These are phyloP conservation scores for Lagria hirta DNA, from an alignment of 2,888 invertebrate species.

Conservation along the genomic window DNA sequence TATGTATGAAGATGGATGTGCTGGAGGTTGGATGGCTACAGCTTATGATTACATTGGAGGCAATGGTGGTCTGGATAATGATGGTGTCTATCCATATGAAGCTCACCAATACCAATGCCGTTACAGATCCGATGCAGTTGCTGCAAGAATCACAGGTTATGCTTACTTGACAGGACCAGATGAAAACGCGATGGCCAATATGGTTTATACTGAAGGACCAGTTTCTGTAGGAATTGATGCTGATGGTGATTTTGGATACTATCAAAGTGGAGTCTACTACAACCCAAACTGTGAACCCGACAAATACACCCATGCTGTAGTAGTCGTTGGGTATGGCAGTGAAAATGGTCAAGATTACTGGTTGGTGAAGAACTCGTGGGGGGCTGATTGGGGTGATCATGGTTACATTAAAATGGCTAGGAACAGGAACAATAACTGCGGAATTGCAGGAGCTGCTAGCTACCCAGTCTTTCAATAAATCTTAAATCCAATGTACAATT, in stretches of 20 bases:
- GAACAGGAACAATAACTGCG: conserved; percentile 70
- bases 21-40: conserved; percentile 8
- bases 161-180: conserved; percentile 72
- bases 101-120: conserved; percentile 29
- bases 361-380: conserved; percentile 71
- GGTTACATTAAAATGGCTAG: conserved; percentile 43
- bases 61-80: conserved; percentile 2
- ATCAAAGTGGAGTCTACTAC: conserved; percentile 71
- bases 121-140: conserved; percentile 11
- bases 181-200: conserved; percentile 68
- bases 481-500: too few relatives aligned
- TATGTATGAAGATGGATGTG: too few relatives aligned
- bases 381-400: conserved; percentile 44
- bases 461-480: conserved; percentile 70
- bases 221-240: conserved; percentile 87
- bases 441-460: conserved; percentile 75
- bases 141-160: conserved; percentile 59
- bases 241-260: conserved; percentile 70
- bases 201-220: conserved; percentile 80
- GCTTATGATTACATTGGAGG: conserved; percentile 1
- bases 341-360: conserved; percentile 62
- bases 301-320: conserved; percentile 76
- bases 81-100: conserved; percentile 57
- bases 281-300: conserved; percentile 67
- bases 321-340: conserved; percentile 73